Conservation (phyloP, 1,140 invertebrate species). For the Helicoverpa armigera region DNA sequence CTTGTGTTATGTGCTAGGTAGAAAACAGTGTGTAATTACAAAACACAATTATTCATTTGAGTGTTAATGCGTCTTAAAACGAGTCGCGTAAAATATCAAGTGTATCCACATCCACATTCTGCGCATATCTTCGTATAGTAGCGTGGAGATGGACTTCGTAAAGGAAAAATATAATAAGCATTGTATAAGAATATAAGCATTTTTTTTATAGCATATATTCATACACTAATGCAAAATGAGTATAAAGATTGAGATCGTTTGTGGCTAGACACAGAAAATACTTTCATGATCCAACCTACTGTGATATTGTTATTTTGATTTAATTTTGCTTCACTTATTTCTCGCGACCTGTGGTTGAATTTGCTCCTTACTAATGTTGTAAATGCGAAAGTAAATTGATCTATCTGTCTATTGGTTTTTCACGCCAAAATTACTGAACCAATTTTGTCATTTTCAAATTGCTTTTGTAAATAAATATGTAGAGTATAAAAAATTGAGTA, state of each 20-base stretch:
- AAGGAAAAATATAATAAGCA: not conserved
- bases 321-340: too few relatives aligned
- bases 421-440: not conserved
- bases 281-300: not conserved
- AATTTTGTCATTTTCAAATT: too few relatives aligned
- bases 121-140: constrained; percentile 53
- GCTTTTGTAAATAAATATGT: too few relatives aligned
- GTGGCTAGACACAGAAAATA: not conserved
- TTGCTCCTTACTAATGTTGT: too few relatives aligned
- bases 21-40: constrained; percentile 60
- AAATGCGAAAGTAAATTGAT: too few relatives aligned
- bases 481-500: too few relatives aligned
- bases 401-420: too few relatives aligned
- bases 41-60: constrained; percentile 71
- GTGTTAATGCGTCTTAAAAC: constrained; percentile 71
- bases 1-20: not conserved
- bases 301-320: too few relatives aligned
- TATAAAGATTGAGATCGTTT: not conserved
- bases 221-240: not conserved
- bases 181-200: too few relatives aligned
- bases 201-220: not conserved
- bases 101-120: constrained; percentile 66
- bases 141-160: constrained; percentile 58
- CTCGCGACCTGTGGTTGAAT: too few relatives aligned
- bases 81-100: constrained; percentile 74